phyloP scores from a whole-genome alignment of 2,797 vertebrate genomes.

The Amphiprion clarkii region DNA sequence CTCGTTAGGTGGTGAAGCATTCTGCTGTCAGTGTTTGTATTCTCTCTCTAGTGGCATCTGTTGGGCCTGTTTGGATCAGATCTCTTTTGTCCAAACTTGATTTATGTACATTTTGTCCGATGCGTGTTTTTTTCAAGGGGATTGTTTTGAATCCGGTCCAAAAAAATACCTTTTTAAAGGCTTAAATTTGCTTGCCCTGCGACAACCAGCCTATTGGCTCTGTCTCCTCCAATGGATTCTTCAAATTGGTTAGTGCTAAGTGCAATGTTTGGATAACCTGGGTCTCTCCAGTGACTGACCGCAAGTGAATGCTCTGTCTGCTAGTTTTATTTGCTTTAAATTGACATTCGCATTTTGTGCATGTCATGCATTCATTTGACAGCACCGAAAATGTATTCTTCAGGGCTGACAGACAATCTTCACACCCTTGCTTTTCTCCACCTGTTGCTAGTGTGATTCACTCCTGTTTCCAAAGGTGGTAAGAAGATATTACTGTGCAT shows the following conservation, averaged over 20 bases:
- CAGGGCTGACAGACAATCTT: slow-evolving; percentile 38
- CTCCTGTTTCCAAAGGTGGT: neutral
- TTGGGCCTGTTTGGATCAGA: slow-evolving; percentile 13
- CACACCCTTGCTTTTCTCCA: slow-evolving; percentile 8
- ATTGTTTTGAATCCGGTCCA: neutral
- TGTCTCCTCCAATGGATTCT: too few relatives aligned
- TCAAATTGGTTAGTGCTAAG: neutral
- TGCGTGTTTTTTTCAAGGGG: slow-evolving; percentile 1
- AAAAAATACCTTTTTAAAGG: neutral
- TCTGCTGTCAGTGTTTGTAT: slow-evolving; percentile 12
- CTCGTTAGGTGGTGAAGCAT: slow-evolving; percentile 27
- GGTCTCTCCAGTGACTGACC: neutral
- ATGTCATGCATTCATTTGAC: slow-evolving; percentile 15
- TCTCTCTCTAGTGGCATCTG: neutral
- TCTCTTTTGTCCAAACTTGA: neutral
- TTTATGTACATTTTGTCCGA: neutral
- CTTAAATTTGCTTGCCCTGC: neutral
- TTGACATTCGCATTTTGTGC: neutral
- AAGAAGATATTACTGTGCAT: slow-evolving; percentile 16
- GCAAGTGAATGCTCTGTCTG: slow-evolving; percentile 1
- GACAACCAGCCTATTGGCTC: neutral
- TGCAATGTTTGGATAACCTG: neutral
- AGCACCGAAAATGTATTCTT: slow-evolving; percentile 25
- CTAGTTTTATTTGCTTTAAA: neutral
- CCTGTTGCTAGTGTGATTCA: neutral